Conservation (phyloP, 2,888 invertebrate genomes). For the Eristalis tenax region DNA sequence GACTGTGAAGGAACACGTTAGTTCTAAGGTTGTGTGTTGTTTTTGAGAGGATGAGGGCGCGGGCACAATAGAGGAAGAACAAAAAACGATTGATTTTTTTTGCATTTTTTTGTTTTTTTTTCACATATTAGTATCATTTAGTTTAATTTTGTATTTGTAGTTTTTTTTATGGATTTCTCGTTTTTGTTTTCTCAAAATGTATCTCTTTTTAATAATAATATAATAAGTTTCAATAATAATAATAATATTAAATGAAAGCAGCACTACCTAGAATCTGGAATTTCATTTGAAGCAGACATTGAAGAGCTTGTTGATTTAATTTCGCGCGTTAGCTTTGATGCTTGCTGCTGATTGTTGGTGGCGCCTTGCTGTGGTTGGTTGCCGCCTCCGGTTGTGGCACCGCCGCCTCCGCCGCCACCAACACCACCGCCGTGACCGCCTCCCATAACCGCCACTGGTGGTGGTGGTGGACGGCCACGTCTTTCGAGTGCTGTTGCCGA, state of each 20-base stretch:
- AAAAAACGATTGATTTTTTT: slow-evolving; percentile 55
- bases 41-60: background rate
- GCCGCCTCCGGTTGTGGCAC: slow-evolving; percentile 72
- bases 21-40: slow-evolving; percentile 17
- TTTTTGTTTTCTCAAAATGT: slow-evolving; percentile 59
- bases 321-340: slow-evolving; percentile 78
- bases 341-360: slow-evolving; percentile 75
- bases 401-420: slow-evolving; percentile 62
- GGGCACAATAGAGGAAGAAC: slow-evolving; percentile 35
- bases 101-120: slow-evolving; percentile 38
- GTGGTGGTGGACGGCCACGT: slow-evolving; percentile 78
- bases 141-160: slow-evolving; percentile 63
- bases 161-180: slow-evolving; percentile 40
- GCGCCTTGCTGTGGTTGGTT: slow-evolving; percentile 70
- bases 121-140: slow-evolving; percentile 68
- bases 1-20: slow-evolving; percentile 36
- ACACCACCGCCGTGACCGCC: slow-evolving; percentile 65
- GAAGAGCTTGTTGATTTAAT: slow-evolving; percentile 74
- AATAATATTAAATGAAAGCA: slow-evolving; percentile 77
- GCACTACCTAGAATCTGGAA: slow-evolving; percentile 82
- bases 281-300: slow-evolving; percentile 80
- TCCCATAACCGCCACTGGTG: slow-evolving; percentile 64
- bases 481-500: slow-evolving; percentile 79
- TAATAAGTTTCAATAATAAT: slow-evolving; percentile 81
- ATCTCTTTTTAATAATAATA: slow-evolving; percentile 75